These are phyloP conservation scores for Silurus lanzhouensis DNA, from an alignment of 2,797 vertebrate genomes.

Conservation along the genomic window DNA sequence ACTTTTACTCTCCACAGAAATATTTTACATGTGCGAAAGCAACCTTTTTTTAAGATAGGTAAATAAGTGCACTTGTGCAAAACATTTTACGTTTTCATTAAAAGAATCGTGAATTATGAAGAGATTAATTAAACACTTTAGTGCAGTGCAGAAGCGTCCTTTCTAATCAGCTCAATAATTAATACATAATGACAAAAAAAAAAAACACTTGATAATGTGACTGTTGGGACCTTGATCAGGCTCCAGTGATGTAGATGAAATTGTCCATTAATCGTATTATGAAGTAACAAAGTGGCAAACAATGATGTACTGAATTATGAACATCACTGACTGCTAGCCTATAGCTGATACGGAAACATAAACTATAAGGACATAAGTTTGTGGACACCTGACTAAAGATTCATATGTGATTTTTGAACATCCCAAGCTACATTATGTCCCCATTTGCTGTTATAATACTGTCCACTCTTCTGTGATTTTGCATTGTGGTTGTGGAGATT, in stretches of 20 bases:
- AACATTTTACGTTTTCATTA: background rate
- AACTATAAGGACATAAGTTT: too few relatives aligned
- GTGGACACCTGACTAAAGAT: too few relatives aligned
- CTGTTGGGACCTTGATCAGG: background rate
- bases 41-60: background rate
- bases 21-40: background rate
- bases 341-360: background rate
- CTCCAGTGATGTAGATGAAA: background rate
- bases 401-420: too few relatives aligned
- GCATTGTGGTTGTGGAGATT: too few relatives aligned
- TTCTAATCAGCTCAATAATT: background rate
- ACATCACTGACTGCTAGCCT: too few relatives aligned
- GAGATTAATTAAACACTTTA: background rate
- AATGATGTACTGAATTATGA: background rate
- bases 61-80: slow-evolving; percentile 26
- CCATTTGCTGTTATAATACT: too few relatives aligned
- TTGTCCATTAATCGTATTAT: background rate
- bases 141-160: background rate
- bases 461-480: too few relatives aligned
- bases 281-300: background rate
- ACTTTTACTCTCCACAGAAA: background rate
- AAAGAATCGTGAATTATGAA: background rate
- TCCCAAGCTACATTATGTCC: too few relatives aligned
- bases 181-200: background rate
- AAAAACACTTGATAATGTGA: background rate